phyloP scores from a whole-genome alignment of 2,797 vertebrate genomes.

The Coregonus ussuriensis region DNA sequence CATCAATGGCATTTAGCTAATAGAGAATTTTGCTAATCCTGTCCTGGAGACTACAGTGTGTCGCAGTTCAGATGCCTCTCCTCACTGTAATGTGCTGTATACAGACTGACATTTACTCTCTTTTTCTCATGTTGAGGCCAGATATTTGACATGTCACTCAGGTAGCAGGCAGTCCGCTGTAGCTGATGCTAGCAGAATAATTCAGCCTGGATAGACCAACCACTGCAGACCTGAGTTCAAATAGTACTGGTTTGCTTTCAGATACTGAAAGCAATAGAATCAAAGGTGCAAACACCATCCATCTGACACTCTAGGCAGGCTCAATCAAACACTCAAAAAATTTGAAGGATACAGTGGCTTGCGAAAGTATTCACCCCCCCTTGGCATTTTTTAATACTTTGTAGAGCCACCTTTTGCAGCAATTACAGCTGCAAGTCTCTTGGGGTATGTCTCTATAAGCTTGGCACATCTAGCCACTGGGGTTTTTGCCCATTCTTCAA shows the following conservation, averaged over 20 bases:
- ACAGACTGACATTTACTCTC: neutral
- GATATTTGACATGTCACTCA: neutral
- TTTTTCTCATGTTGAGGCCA: neutral
- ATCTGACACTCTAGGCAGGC: neutral
- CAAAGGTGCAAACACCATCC: neutral
- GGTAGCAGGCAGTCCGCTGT: neutral
- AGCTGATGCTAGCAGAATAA: neutral
- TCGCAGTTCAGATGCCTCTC: neutral
- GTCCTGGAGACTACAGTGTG: neutral
- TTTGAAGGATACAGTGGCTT: neutral
- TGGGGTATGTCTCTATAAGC: too few species aligned
- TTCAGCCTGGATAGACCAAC: neutral
- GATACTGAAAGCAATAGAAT: neutral
- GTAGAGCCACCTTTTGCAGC: too few species aligned
- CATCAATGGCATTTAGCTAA: neutral
- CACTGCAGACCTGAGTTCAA: neutral
- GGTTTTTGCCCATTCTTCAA: too few species aligned
- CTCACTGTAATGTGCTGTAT: neutral
- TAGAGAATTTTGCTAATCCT: neutral
- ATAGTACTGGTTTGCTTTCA: neutral
- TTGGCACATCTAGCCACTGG: too few species aligned
- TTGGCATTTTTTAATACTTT: too few species aligned
- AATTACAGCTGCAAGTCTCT: too few species aligned
- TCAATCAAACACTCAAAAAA: neutral
- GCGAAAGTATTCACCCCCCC: too few species aligned